These are phyloP conservation scores for Eonycteris spelaea DNA, from an alignment of 2,113 vertebrate species.

Conservation along the genomic window DNA sequence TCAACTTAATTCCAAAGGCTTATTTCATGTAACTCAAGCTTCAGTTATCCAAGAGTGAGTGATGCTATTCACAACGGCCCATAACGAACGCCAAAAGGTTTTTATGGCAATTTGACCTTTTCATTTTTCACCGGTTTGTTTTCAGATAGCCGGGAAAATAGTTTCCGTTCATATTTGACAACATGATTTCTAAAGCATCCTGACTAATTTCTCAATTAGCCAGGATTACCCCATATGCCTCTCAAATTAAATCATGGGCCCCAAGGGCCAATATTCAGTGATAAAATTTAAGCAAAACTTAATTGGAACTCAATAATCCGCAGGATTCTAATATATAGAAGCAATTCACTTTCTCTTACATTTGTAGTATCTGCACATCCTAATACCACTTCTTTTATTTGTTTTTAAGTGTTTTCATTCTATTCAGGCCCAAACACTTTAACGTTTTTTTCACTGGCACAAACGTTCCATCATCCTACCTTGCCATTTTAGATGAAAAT, in stretches of 20 bases:
- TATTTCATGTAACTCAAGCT: slow-evolving; percentile 89
- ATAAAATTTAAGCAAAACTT: slow-evolving; percentile 39
- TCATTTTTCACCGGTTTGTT: slow-evolving; percentile 54
- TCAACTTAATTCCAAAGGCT: slow-evolving; percentile 80
- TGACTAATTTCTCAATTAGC: slow-evolving; percentile 48
- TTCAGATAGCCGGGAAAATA: slow-evolving; percentile 62
- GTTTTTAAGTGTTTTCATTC: not conserved
- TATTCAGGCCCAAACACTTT: not conserved
- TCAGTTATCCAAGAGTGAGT: slow-evolving; percentile 84
- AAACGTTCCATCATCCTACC: too few species aligned
- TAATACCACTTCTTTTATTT: slow-evolving; percentile 14
- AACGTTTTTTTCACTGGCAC: not conserved
- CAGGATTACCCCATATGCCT: slow-evolving; percentile 38
- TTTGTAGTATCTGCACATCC: not conserved
- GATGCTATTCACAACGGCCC: slow-evolving; percentile 84
- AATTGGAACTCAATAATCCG: slow-evolving; percentile 8
- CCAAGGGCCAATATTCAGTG: not conserved
- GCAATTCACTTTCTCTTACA: not conserved
- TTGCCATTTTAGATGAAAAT: not conserved
- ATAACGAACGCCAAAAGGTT: slow-evolving; percentile 73
- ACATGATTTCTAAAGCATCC: slow-evolving; percentile 59
- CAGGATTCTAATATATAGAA: not conserved
- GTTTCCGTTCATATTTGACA: slow-evolving; percentile 63
- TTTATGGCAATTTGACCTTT: slow-evolving; percentile 69
- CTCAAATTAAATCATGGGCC: slow-evolving; percentile 5